A percentile compares a stretch with the other conserved stretches of the same genome.
phyloP scores from a whole-genome alignment of 2,797 vertebrate genomes.

The Moxostoma hubbsi region DNA sequence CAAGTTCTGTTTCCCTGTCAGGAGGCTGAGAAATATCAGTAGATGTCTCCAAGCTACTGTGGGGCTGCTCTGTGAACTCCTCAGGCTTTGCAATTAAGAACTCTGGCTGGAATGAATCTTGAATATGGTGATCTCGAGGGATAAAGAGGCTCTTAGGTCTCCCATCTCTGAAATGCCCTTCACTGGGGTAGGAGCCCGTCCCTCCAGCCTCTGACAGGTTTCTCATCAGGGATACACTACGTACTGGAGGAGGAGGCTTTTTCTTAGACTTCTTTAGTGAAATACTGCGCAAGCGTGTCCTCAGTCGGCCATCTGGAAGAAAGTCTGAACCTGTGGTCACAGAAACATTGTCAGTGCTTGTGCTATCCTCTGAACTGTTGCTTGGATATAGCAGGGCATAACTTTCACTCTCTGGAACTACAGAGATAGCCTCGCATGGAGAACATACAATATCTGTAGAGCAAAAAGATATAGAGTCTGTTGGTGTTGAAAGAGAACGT shows the following conservation, averaged over 20 bases:
- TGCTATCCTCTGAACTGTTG: conserved; percentile 92
- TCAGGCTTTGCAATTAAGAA: conserved; percentile 73
- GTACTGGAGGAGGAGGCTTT: conserved; percentile 91
- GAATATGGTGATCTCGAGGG: conserved; percentile 81
- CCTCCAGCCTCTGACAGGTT: conserved; percentile 74
- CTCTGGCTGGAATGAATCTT: conserved; percentile 79
- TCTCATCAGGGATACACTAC: conserved; percentile 95
- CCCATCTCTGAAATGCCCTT: conserved; percentile 80
- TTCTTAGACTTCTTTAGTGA: conserved; percentile 96
- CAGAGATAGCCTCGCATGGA: conserved; percentile 41
- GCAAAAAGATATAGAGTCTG: conserved; percentile 88
- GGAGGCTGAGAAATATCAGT: conserved; percentile 74
- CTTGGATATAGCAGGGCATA: conserved; percentile 89
- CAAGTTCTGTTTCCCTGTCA: conserved; percentile 75
- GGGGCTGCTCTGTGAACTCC: conserved; percentile 61
- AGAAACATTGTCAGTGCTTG: conserved; percentile 86
- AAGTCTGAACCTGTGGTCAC: conserved; percentile 78
- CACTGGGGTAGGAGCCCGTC: conserved; percentile 28
- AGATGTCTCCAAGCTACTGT: conserved; percentile 57
- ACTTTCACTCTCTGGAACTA: conserved; percentile 72
- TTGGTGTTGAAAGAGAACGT: conserved; percentile 93
- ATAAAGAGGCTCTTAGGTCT: conserved; percentile 93
- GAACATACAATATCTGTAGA: conserved; percentile 77
- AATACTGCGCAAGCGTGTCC: conserved; percentile 90
- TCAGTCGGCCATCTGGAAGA: conserved; percentile 77